Conservation (phyloP, 2,888 invertebrate genomes). For the Chrysolina oricalcia region DNA sequence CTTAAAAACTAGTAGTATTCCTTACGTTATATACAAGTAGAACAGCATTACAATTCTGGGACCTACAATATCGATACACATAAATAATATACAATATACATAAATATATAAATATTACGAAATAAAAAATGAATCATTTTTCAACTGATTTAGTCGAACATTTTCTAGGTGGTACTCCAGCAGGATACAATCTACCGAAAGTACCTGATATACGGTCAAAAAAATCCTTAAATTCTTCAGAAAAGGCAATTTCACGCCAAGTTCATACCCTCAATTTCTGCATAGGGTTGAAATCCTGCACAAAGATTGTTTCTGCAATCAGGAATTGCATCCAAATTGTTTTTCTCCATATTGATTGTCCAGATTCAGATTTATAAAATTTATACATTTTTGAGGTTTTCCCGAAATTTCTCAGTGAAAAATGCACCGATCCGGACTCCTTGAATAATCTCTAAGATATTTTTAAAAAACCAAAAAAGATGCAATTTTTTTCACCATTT, state of each 20-base stretch:
- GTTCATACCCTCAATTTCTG: too few relatives aligned
- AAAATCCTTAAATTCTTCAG: neutral
- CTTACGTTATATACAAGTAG: slow-evolving; percentile 14
- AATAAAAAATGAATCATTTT: neutral
- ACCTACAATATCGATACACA: neutral
- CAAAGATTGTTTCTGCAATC: too few relatives aligned
- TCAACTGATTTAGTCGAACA: neutral
- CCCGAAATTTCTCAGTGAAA: too few relatives aligned
- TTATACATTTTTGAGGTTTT: too few relatives aligned
- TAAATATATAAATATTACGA: slow-evolving; percentile 21
- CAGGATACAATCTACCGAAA: neutral
- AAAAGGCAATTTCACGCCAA: neutral
- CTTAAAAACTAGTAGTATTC: slow-evolving; percentile 3
- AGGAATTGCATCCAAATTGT: too few relatives aligned
- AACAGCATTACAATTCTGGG: slow-evolving; percentile 4
- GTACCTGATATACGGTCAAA: neutral
- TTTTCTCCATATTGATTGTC: too few relatives aligned
- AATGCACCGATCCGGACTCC: too few relatives aligned
- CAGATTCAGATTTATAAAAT: too few relatives aligned
- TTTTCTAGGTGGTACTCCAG: neutral
- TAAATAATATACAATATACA: slow-evolving; percentile 25
- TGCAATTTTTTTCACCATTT: too few relatives aligned
- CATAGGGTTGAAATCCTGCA: too few relatives aligned
- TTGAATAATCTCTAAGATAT: too few relatives aligned
- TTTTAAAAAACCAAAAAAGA: too few relatives aligned